phyloP scores from a whole-genome alignment of 1,140 invertebrate genomes.

The Heliconius hermathena region DNA sequence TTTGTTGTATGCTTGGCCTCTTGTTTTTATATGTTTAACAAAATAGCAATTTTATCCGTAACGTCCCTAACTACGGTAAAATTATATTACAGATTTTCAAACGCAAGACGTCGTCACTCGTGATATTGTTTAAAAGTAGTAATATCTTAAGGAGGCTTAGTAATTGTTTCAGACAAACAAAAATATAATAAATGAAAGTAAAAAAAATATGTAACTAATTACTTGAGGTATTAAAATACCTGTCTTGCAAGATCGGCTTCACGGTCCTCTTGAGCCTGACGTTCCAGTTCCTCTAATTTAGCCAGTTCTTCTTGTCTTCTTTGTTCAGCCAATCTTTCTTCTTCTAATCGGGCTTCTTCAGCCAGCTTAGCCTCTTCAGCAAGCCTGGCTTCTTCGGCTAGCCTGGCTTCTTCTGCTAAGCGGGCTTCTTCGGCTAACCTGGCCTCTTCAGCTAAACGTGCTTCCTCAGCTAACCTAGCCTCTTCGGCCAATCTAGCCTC shows the following conservation, averaged over 20 bases:
- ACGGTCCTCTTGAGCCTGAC: conserved; percentile 82
- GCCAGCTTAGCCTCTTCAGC: conserved; percentile 79
- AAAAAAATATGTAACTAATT: no score
- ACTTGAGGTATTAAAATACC: conserved; percentile 46
- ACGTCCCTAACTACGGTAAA: not conserved
- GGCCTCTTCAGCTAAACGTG: conserved; percentile 81
- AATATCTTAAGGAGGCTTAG: no score
- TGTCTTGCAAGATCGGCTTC: conserved; percentile 84
- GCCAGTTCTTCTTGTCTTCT: conserved; percentile 81
- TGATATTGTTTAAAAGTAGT: no score
- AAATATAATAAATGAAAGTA: no score
- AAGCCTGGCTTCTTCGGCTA: conserved; percentile 73
- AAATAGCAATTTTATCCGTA: no score
- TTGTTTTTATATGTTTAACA: no score
- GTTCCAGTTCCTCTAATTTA: conserved; percentile 79
- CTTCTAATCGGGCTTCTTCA: conserved; percentile 77
- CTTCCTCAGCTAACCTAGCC: conserved; percentile 81
- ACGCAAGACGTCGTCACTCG: no score
- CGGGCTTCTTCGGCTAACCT: conserved; percentile 72
- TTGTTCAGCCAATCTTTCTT: conserved; percentile 83
- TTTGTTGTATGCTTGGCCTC: not conserved
- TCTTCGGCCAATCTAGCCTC: conserved; percentile 80
- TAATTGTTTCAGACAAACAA: no score
- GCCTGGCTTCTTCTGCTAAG: conserved; percentile 78
- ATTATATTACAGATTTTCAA: not conserved